These are phyloP conservation scores for Drosophila paracracens DNA, from an alignment of 2,888 invertebrate genomes.

Conservation along the genomic window DNA sequence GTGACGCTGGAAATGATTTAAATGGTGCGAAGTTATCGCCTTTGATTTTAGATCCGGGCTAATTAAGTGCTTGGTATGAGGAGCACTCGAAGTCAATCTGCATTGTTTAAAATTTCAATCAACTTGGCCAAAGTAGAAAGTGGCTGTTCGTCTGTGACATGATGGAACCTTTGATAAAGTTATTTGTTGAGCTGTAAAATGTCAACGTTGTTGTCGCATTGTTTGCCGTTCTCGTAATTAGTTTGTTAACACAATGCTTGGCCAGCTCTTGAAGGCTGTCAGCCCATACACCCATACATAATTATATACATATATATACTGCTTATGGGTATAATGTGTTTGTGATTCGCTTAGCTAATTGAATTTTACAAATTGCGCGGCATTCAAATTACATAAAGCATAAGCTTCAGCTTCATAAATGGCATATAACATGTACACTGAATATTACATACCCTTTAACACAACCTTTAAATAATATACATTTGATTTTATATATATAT, in stretches of 20 bases:
- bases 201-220: conserved; percentile 58
- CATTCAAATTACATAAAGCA: conserved; percentile 34
- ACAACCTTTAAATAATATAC: not conserved
- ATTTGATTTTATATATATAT: not conserved
- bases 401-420: conserved; percentile 13
- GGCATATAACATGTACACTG: not conserved
- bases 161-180: conserved; percentile 41
- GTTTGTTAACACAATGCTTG: conserved; percentile 66
- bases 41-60: conserved; percentile 33
- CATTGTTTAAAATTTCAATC: conserved; percentile 33
- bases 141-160: conserved; percentile 10
- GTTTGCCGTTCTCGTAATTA: conserved; percentile 68
- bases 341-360: conserved; percentile 72
- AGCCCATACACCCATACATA: conserved; percentile 13
- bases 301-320: not conserved
- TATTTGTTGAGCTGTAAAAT: conserved; percentile 30
- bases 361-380: conserved; percentile 56
- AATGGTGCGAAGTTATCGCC: conserved; percentile 5
- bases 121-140: conserved; percentile 19
- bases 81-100: conserved; percentile 13
- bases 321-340: conserved; percentile 39
- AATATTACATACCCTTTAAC: not conserved
- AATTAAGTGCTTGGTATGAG: conserved; percentile 50
- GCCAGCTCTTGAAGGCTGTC: conserved; percentile 28
- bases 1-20: conserved; percentile 11